A percentile compares a stretch with the other conserved stretches of the same genome.
Conservation (phyloP, 2,113 vertebrate genomes). For the Thryonomys swinderianus region DNA sequence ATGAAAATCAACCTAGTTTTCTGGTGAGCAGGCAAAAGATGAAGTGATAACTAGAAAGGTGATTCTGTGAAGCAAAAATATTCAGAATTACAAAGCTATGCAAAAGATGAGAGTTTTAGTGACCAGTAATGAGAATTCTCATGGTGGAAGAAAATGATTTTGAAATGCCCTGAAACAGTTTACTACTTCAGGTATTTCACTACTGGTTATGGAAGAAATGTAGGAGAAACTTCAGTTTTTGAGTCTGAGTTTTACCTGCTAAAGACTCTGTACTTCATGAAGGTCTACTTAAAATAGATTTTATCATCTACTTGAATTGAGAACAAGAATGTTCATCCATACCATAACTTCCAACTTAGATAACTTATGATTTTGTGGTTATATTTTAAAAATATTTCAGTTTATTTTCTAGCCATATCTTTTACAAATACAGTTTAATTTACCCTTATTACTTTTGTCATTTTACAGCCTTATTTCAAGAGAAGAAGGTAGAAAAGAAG, state of each 20-base stretch:
- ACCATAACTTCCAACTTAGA: not conserved
- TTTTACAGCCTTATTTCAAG: conserved; percentile 9
- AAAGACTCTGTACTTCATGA: not conserved
- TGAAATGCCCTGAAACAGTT: not conserved
- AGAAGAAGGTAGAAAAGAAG: not conserved
- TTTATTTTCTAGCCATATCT: not conserved
- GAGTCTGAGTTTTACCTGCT: not conserved
- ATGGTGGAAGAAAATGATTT: not conserved
- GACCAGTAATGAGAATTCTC: not conserved
- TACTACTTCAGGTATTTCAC: not conserved
- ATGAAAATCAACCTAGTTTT: not conserved
- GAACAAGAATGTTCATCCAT: not conserved
- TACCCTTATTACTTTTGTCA: conserved; percentile 10
- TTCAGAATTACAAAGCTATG: not conserved
- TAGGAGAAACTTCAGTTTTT: not conserved
- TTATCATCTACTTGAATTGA: not conserved
- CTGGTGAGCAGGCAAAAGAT: not conserved
- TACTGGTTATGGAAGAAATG: not conserved
- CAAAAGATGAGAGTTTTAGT: not conserved
- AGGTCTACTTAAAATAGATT: not conserved
- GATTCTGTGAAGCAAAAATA: not conserved
- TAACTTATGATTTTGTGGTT: not conserved
- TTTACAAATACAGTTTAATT: not conserved
- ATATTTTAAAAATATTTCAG: conserved; percentile 9
- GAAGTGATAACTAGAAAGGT: not conserved